phyloP scores from a whole-genome alignment of 2,888 invertebrate species.

The Bimastos eiseni region DNA sequence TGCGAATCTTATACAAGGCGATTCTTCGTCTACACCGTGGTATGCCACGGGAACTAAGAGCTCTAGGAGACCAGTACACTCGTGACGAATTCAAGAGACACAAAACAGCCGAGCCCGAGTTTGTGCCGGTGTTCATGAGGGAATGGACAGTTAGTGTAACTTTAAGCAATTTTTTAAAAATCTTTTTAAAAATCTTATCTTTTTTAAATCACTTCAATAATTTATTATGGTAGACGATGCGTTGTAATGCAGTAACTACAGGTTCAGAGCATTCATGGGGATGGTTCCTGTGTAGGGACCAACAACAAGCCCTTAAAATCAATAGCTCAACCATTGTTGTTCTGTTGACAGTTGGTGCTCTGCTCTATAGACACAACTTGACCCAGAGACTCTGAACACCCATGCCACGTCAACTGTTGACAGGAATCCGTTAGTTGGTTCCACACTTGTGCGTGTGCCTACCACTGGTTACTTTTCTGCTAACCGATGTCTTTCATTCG shows the following conservation, averaged over 20 bases:
- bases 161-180: too few species aligned
- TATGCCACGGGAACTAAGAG: constrained; percentile 72
- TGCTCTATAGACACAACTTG: too few species aligned
- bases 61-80: constrained; percentile 77
- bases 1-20: constrained; percentile 76
- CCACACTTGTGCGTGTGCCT: too few species aligned
- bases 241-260: not conserved
- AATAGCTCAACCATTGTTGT: too few species aligned
- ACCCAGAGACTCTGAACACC: too few species aligned
- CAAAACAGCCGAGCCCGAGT: constrained; percentile 70
- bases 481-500: too few species aligned
- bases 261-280: not conserved
- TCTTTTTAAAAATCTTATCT: constrained; percentile 23
- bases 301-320: too few species aligned
- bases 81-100: constrained; percentile 84
- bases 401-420: too few species aligned
- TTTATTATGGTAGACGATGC: not conserved
- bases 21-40: constrained; percentile 78
- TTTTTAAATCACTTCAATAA: constrained; percentile 19
- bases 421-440: too few species aligned
- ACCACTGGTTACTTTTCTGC: too few species aligned
- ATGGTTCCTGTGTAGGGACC: too few species aligned
- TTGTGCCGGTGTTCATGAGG: constrained; percentile 77
- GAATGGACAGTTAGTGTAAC: constrained; percentile 77
- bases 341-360: too few species aligned